phyloP scores from a whole-genome alignment of 2,888 invertebrate genomes.

The Bursaphelenchus okinawaensis region DNA sequence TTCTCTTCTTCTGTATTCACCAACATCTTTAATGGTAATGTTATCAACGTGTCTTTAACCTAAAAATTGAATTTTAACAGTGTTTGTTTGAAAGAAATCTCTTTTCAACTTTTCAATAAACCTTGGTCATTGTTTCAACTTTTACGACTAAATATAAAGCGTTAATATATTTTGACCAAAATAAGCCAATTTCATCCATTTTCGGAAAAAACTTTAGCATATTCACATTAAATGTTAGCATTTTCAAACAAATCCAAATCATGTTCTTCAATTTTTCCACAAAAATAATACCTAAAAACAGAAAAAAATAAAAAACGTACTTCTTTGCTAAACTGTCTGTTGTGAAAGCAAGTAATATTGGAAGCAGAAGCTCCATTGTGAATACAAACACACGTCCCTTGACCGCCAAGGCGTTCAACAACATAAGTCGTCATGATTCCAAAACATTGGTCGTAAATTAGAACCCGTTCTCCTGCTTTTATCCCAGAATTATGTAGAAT shows the following conservation, averaged over 20 bases:
- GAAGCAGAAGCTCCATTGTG: conserved; percentile 31
- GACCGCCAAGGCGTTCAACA: conserved; percentile 69
- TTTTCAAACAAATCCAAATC: too few species aligned
- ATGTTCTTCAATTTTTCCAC: too few species aligned
- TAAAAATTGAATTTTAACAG: too few species aligned
- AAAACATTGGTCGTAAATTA: conserved; percentile 80
- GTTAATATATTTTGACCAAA: neutral
- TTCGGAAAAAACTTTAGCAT: too few species aligned
- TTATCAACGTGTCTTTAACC: neutral
- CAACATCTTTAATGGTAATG: neutral
- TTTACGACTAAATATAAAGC: too few species aligned
- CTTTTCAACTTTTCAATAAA: too few species aligned
- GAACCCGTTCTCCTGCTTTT: conserved; percentile 64
- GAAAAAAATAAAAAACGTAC: conserved; percentile 8
- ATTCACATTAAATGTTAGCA: too few species aligned
- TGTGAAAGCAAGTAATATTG: conserved; percentile 38
- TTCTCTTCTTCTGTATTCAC: neutral
- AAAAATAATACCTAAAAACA: neutral
- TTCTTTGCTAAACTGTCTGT: conserved; percentile 35
- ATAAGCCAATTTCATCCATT: neutral
- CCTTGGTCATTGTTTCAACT: too few species aligned
- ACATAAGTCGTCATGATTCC: conserved; percentile 79
- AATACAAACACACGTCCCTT: conserved; percentile 62
- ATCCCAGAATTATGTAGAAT: conserved; percentile 77
- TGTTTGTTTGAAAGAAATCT: too few species aligned